These are phyloP conservation scores for Lithophane ornitopus DNA, from an alignment of 2,888 invertebrate genomes.

Conservation along the genomic window DNA sequence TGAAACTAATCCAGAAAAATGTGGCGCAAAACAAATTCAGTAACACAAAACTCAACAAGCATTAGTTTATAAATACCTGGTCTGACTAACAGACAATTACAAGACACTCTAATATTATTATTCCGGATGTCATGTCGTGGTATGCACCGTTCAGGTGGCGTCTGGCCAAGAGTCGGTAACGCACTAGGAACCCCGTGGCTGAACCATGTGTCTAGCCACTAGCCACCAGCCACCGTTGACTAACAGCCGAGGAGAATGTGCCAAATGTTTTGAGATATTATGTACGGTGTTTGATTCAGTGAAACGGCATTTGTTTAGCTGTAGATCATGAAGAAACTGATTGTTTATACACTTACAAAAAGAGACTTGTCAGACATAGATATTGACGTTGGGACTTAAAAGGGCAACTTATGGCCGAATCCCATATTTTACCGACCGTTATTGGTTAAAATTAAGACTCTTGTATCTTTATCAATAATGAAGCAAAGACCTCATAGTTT, in stretches of 20 bases:
- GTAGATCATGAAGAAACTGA: background rate
- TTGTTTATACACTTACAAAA: background rate
- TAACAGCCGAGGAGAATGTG: constrained; percentile 27
- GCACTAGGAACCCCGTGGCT: constrained; percentile 51
- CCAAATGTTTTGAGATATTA: constrained; percentile 35
- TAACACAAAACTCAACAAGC: constrained; percentile 46
- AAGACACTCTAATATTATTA: constrained; percentile 49
- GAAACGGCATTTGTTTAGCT: constrained; percentile 6
- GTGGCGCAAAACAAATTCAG: constrained; percentile 3
- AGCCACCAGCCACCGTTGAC: constrained; percentile 48
- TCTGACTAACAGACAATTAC: constrained; percentile 58
- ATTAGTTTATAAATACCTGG: constrained; percentile 49
- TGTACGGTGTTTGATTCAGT: constrained; percentile 22
- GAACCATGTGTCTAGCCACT: constrained; percentile 51
- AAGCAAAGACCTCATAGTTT: too few species aligned
- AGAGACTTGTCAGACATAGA: background rate
- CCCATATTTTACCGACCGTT: too few species aligned
- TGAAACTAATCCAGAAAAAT: constrained; percentile 17
- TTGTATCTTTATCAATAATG: too few species aligned
- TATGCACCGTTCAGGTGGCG: constrained; percentile 57
- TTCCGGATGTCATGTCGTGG: constrained; percentile 62
- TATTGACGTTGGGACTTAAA: background rate
- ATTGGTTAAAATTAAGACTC: too few species aligned
- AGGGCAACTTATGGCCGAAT: background rate
- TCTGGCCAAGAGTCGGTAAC: constrained; percentile 49